Evolutionary conservation across 2,113 vertebrate genomes (phyloP).

Genomic region (Vombatus ursinus): DNA sequence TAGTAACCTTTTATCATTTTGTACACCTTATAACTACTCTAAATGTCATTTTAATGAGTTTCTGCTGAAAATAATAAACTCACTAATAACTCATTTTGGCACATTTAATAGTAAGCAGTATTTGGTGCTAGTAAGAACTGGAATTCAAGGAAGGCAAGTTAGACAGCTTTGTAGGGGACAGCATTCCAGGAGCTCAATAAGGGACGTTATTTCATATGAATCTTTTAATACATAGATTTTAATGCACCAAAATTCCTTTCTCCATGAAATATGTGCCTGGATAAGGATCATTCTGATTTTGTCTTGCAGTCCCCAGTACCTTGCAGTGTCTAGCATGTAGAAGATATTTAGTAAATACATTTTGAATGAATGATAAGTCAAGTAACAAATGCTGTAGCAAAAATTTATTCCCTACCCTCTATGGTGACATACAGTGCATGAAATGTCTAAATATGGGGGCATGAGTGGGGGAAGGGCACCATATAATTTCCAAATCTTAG

Average conservation of each 20-base stretch:
- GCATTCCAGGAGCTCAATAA: background rate
- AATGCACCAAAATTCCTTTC: background rate
- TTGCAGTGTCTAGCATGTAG: background rate
- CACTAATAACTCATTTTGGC: slow-evolving; percentile 1
- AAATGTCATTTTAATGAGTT: background rate
- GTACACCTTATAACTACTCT: background rate
- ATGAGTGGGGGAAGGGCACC: background rate
- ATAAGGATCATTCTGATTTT: background rate
- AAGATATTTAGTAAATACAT: background rate
- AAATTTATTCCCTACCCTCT: background rate
- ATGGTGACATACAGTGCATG: background rate
- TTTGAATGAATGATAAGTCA: background rate
- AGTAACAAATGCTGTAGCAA: background rate
- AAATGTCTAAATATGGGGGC: background rate
- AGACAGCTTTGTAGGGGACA: background rate
- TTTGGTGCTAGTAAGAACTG: background rate
- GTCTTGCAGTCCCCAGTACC: background rate
- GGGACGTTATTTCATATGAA: background rate
- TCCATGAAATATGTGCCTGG: background rate
- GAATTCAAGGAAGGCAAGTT: background rate
- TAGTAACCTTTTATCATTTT: slow-evolving; percentile 14
- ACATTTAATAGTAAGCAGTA: background rate
- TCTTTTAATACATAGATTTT: background rate
- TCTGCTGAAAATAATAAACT: background rate
- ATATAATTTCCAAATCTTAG: background rate